These are phyloP conservation scores for Intellagama lesueurii DNA, from an alignment of 2,797 vertebrate genomes.

Conservation along the genomic window DNA sequence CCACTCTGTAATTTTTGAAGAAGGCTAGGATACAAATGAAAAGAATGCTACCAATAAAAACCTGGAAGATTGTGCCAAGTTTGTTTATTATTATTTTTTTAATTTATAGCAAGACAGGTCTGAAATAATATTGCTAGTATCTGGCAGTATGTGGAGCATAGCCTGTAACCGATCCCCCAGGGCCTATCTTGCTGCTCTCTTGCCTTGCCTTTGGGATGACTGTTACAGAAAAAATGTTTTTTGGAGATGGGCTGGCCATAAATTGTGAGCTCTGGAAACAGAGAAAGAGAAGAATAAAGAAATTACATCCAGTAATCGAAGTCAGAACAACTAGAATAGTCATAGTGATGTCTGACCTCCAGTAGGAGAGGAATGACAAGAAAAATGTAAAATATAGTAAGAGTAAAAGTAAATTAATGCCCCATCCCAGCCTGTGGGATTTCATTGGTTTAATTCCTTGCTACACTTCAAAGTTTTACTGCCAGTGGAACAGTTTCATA, in stretches of 20 bases:
- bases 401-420: too few relatives aligned
- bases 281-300: not conserved
- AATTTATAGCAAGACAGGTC: too few relatives aligned
- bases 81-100: too few relatives aligned
- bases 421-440: too few relatives aligned
- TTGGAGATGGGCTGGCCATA: not conserved
- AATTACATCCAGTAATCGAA: not conserved
- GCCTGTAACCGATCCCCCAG: not conserved
- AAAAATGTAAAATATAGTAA: too few relatives aligned
- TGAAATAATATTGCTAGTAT: not conserved
- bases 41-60: not conserved
- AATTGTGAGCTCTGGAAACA: not conserved
- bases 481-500: too few relatives aligned
- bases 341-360: too few relatives aligned
- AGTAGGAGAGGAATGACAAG: too few relatives aligned
- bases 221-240: not conserved
- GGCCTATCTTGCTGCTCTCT: not conserved
- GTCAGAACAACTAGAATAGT: too few relatives aligned
- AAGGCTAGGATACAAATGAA: not conserved
- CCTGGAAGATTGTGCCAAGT: not conserved
- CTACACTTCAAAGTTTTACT: too few relatives aligned
- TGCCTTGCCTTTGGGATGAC: not conserved
- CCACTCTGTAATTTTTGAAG: too few relatives aligned
- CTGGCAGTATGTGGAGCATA: not conserved
- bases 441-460: too few relatives aligned